Percentiles rank a stretch among this genome's conserved stretches.
Conservation (phyloP, 2,888 invertebrate species). For the Apamea epomidion region DNA sequence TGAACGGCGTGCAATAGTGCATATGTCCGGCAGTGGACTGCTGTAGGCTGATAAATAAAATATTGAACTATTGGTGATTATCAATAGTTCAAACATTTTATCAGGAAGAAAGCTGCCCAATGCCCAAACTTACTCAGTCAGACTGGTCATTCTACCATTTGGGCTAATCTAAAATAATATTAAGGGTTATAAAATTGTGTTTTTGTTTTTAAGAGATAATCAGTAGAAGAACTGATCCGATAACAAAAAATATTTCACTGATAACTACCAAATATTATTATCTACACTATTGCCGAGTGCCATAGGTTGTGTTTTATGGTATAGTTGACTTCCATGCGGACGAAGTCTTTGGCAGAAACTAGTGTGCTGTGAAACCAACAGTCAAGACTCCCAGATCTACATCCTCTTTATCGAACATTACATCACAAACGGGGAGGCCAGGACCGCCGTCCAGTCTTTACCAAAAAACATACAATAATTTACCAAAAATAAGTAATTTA, state of each 20-base stretch:
- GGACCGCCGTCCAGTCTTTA: not conserved
- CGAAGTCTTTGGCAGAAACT: not conserved
- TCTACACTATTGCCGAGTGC: not conserved
- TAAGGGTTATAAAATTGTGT: not conserved
- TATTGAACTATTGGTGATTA: too few relatives aligned
- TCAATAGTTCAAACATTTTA: not conserved
- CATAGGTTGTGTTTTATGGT: not conserved
- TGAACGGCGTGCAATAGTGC: too few relatives aligned
- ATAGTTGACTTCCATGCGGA: not conserved
- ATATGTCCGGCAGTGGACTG: too few relatives aligned
- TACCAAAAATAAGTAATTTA: conserved; percentile 11
- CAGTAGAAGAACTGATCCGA: not conserved
- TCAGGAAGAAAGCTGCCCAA: not conserved
- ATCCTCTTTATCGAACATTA: not conserved
- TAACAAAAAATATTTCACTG: not conserved
- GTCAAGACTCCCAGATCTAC: too few relatives aligned
- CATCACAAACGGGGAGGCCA: not conserved
- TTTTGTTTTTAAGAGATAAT: not conserved
- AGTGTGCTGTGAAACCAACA: not conserved
- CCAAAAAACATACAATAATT: not conserved
- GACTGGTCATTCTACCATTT: not conserved
- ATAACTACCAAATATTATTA: too few relatives aligned
- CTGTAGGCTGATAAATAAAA: too few relatives aligned
- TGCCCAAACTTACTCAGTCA: not conserved
- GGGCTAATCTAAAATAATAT: not conserved